Base-by-base conservation (phyloP, 2,113 vertebrate species). In the Hydrochoerus hydrochaeris region DNA sequence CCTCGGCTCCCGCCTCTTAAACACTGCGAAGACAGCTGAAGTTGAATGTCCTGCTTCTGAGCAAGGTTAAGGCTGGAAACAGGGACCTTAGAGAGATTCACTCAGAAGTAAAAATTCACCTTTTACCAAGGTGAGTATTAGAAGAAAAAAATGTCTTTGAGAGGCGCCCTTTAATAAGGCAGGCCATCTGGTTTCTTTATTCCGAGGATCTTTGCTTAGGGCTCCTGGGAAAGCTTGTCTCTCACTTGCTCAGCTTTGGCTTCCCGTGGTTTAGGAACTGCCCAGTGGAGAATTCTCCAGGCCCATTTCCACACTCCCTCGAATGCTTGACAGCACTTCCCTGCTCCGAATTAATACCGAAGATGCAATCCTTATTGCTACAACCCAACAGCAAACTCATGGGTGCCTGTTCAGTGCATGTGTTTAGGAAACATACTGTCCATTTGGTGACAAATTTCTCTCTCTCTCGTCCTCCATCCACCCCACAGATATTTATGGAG, bases 91-190 rank as follows among this genome's bases (percentile, higher is more conserved):
- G 96, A 92, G 95, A 97, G 95, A 85, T 17, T 16, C 35, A 77
- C 77, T 95, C 92, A 38, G 65, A 95, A 82, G 81, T 28, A 90
- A 82, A 80, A 54, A 84, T 83, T 98, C 96, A 97, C 96, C 97
- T 97, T 96, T 97, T 60, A 20, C 46, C 97, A 97, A 98, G 97
- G 97, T 97, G 95, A 98, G 77, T 41, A 57, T 86, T 90, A 77
- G 78, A 95, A 75, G 90, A 17, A 49, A 78, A 35, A 78, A 57
- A 46, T 96, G 90, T 82, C 94, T 97, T 94, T 90, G 96, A 95
- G 90, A 94, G 57, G 88, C n/a, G 57, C 96, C 96, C 96, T 97
- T 93, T 95, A 95, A 96, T 94, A 90, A 96, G 94, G 95, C 94
- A 92, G 86, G 19, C 97, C 97, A 98, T 98, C 97, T 97, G 97